Evolutionary conservation across 2,113 vertebrate species (phyloP), one percentile per base, ranked within the genome.

Genomic region (Oreotrochilus melanogaster): DNA sequence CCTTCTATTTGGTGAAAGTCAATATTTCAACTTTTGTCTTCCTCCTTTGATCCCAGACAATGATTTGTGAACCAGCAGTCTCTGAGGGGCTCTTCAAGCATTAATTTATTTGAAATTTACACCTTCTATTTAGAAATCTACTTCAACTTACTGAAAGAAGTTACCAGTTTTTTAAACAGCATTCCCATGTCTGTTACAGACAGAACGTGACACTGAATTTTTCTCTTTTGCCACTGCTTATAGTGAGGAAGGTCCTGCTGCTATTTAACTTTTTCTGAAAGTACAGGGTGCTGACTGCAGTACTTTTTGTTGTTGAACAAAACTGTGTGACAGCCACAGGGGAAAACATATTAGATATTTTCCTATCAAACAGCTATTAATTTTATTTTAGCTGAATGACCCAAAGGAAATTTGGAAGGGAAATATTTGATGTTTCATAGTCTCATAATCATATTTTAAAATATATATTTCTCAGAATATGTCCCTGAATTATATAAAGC

Each of bases 51-150:
- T 79, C n/a, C 14, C 35, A 37, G 58, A 28, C 39, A 15, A 2
- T 12, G 39, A 37, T 24, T 64, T 0, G 0, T n/a, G 10, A 23
- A 39, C 15, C 54, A 21, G 30, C 33, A 56, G 43, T 18, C 39
- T 45, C 27, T 35, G 10, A 30, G 35, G 10, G 23, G 14, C 18
- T 89, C 15, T 31, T 12, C 12, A 9, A 43, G 84, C 27, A 22
- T 57, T 78, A 6, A 6, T 30, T 53, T 37, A 9, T 35, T 89
- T 5, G 1, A 25, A 66, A 71, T 50, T 51, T 72, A 31, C 23
- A 8, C 33, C 25, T 13, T 4, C 31, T 78, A 15, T 39, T 33
- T n/a, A 47, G 50, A 69, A 88, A 65, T 57, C 13, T 43, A 1
- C 37, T 87, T 50, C 14, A 16, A 30, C 43, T 43, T 18, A 19